Conservation (phyloP, 2,888 invertebrate species). For the Drosophila gaucha region DNA sequence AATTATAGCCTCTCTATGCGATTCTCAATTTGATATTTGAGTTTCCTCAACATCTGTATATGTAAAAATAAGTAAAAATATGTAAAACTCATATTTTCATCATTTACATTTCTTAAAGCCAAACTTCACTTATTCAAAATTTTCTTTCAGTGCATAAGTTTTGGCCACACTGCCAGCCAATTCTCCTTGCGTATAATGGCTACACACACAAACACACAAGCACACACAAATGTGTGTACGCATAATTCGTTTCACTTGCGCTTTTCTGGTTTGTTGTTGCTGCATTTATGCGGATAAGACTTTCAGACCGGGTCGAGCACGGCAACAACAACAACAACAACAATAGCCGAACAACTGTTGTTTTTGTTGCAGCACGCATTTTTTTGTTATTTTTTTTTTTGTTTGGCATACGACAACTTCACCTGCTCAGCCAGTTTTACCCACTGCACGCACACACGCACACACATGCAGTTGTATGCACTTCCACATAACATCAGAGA, state of each 20-base stretch:
- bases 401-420: constrained; percentile 38
- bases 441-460: constrained; percentile 11
- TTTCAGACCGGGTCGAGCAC: constrained; percentile 44
- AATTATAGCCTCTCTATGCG: background rate
- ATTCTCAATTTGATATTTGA: too few species aligned
- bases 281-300: constrained; percentile 49
- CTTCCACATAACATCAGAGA: constrained; percentile 21
- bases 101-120: background rate
- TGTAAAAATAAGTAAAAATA: background rate
- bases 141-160: constrained; percentile 5
- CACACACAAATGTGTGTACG: background rate
- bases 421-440: constrained; percentile 52
- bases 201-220: constrained; percentile 2
- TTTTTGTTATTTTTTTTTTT: constrained; percentile 13
- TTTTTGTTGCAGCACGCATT: constrained; percentile 35
- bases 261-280: constrained; percentile 39
- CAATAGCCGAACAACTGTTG: background rate
- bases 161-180: background rate
- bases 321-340: constrained; percentile 19
- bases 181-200: constrained; percentile 7
- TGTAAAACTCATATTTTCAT: background rate
- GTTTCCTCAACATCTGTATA: background rate
- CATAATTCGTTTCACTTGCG: constrained; percentile 61
- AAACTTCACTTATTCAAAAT: background rate
- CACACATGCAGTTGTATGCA: background rate